phyloP scores from a whole-genome alignment of 1,140 invertebrate genomes.

The Bombus confusus region DNA sequence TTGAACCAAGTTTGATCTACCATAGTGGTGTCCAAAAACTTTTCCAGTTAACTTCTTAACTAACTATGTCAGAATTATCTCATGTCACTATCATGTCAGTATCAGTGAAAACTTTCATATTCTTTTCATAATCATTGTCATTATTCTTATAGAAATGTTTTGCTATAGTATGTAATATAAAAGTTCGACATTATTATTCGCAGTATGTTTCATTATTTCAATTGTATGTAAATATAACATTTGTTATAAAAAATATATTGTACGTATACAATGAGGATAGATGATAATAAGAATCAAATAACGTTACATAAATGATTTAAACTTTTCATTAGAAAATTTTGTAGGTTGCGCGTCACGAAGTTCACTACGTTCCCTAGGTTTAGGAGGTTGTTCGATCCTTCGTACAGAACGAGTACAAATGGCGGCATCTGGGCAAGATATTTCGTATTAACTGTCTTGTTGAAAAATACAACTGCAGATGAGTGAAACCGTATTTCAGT shows the following conservation, averaged over 20 bases:
- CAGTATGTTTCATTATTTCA: not conserved
- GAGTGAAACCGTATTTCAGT: conserved; percentile 23
- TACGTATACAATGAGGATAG: not conserved
- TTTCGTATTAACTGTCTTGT: conserved; percentile 20
- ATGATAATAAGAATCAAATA: not conserved
- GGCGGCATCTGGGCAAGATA: conserved; percentile 38
- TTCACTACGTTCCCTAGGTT: not conserved
- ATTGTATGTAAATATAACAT: not conserved
- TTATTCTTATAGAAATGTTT: not conserved
- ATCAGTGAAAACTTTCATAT: not conserved
- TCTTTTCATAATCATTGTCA: not conserved
- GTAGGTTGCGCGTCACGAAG: not conserved
- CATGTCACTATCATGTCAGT: too few relatives aligned
- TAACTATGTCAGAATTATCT: not conserved
- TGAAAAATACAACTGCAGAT: conserved; percentile 6
- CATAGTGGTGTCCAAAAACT: not conserved
- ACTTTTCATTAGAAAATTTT: not conserved
- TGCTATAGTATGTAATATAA: not conserved
- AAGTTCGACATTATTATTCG: not conserved
- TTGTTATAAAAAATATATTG: not conserved
- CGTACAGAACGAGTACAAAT: conserved; percentile 1
- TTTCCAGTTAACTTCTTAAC: not conserved
- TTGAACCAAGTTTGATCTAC: not conserved
- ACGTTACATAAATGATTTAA: not conserved
- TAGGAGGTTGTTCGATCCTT: not conserved